Conservation (phyloP, 2,113 vertebrate species). For the Elgaria multicarinata region DNA sequence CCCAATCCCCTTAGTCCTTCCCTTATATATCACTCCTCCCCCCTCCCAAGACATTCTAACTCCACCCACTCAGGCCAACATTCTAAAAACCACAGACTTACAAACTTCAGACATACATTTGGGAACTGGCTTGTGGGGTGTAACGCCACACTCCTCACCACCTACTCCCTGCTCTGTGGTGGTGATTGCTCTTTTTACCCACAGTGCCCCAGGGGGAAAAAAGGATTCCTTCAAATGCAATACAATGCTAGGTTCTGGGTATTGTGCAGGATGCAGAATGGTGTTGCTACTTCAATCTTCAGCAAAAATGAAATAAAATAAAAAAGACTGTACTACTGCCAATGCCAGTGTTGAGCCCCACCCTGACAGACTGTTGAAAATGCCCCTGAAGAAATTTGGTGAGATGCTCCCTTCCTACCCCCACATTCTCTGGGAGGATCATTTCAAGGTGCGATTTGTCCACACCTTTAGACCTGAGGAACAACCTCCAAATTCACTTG, state of each 20-base stretch:
- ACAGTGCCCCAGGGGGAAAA: no score
- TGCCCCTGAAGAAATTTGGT: background rate
- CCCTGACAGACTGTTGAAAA: background rate
- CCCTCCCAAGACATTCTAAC: no score
- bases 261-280: background rate
- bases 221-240: no score
- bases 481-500: background rate
- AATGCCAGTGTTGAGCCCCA: background rate
- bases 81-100: no score
- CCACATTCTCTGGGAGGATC: background rate
- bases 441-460: background rate
- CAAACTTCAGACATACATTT: no score
- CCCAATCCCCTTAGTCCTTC: no score
- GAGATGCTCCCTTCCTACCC: no score
- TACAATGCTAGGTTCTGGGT: background rate
- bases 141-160: no score
- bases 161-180: background rate
- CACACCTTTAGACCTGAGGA: background rate
- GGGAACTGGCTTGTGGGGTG: no score
- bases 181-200: background rate
- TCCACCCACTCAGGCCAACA: no score
- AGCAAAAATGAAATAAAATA: background rate
- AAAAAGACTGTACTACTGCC: background rate
- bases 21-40: no score
- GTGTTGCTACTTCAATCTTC: background rate